Percentiles rank a stretch among this genome's conserved stretches.
phyloP scores from a whole-genome alignment of 2,113 vertebrate species.

The Okapia johnstoni region DNA sequence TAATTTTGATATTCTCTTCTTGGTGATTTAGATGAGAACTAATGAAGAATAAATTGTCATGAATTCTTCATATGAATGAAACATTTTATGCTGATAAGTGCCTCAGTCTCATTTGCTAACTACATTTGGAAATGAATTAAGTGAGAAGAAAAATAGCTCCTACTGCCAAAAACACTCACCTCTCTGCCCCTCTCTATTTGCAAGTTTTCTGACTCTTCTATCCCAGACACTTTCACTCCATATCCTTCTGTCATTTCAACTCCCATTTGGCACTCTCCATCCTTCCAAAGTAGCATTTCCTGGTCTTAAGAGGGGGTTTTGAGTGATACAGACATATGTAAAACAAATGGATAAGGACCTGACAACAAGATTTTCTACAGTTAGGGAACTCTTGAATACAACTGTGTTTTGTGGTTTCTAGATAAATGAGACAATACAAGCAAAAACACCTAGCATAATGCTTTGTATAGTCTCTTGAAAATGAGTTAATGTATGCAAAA shows the following conservation, averaged over 20 bases:
- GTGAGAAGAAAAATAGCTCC: background rate
- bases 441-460: background rate
- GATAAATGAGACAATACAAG: background rate
- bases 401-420: background rate
- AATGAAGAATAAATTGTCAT: background rate
- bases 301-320: background rate
- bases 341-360: background rate
- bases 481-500: background rate
- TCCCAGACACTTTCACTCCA: background rate
- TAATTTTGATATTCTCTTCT: background rate
- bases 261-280: background rate
- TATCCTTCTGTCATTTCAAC: background rate
- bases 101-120: conserved; percentile 12
- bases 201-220: background rate
- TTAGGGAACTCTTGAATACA: background rate
- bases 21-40: background rate
- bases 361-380: background rate
- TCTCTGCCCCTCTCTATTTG: background rate
- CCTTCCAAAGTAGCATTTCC: background rate
- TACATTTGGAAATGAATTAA: background rate
- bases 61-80: background rate
- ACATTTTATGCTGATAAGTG: background rate
- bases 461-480: background rate
- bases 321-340: background rate
- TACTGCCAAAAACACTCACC: background rate